Evolutionary conservation across 2,888 invertebrate genomes (phyloP).

Genomic region (Calliopum simillimum): DNA sequence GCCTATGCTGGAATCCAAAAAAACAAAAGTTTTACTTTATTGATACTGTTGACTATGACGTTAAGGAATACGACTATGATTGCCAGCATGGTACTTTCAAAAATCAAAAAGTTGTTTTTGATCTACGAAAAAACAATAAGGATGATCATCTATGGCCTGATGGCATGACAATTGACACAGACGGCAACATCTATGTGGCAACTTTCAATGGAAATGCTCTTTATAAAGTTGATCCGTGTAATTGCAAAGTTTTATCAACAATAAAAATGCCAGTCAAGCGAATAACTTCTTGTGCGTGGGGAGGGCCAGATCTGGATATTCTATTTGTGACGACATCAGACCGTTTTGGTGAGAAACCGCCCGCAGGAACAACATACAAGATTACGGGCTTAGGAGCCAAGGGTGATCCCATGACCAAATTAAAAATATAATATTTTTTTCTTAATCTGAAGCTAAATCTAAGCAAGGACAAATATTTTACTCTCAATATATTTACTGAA

Average conservation of each 20-base stretch:
- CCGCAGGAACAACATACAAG: constrained; percentile 73
- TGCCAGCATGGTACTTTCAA: constrained; percentile 73
- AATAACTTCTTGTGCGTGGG: constrained; percentile 79
- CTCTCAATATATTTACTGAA: too few species aligned
- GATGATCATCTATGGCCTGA: constrained; percentile 70
- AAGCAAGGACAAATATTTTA: too few species aligned
- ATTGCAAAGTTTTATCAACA: constrained; percentile 70
- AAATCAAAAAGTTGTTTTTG: constrained; percentile 70
- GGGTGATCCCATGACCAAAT: constrained; percentile 66
- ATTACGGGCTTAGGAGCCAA: constrained; percentile 71
- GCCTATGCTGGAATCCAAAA: constrained; percentile 78
- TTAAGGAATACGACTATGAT: constrained; percentile 81
- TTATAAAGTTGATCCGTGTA: constrained; percentile 61
- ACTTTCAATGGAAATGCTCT: constrained; percentile 76
- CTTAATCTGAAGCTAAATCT: too few species aligned
- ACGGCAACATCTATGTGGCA: constrained; percentile 82
- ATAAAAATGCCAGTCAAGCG: constrained; percentile 75
- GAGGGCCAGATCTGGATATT: constrained; percentile 74
- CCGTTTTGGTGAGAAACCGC: constrained; percentile 51
- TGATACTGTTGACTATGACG: constrained; percentile 75
- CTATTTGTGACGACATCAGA: constrained; percentile 77
- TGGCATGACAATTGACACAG: constrained; percentile 83
- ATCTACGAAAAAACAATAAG: constrained; percentile 64
- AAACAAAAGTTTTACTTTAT: constrained; percentile 78
- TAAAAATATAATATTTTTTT: constrained; percentile 37